Base-by-base conservation (phyloP, 2,888 invertebrate species). In the Pheosia tremula region DNA sequence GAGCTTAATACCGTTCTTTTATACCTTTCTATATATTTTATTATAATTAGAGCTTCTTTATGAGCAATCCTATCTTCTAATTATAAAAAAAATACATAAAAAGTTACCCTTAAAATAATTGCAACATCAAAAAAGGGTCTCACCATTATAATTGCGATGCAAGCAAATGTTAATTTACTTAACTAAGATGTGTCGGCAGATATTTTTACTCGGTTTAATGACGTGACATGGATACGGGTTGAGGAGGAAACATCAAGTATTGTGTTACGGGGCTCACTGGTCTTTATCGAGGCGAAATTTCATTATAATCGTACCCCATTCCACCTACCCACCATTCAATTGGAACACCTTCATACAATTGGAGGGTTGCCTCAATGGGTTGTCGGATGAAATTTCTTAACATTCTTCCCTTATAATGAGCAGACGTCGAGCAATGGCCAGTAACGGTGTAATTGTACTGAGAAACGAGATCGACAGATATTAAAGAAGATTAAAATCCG, bases 381-480 rank as follows among this genome's bases (percentile, higher is more conserved):
- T 90, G 89, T 88, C 88, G 90, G 92, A 93, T 93, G 89, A 93
- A 92, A 93, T 93, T 93, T 93, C 93, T 93, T 90, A 91, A 91
- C 89, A 90, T 90, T 91, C 90, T 89, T 88, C 89, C 82, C 83
- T 87, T 85, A 91, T 92, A 89, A 92, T 91, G 90, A 91, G 88
- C 87, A 83, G 82, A 86, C 86, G 88, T 89, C 91, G 88, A 90
- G 89, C 91, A 87, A 91, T 90, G 87, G 87, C 87, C 89, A 85
- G 86, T 91, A 91, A 92, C 91, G 91, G 89, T 90, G 85, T 91
- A 90, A 92, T 91, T 89, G 89, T 90, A 86, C 85, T 84, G 83
- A 83, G 83, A 87, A 90, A 89, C 79, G 88, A 89, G 90, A 90
- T 91, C 87, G 86, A 85, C 83, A 85, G 90, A 91, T 90, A 90